Evolutionary conservation across 2,113 vertebrate genomes (phyloP), one percentile per base, ranked within the genome.

Genomic region (Thalassarche chlororhynchos): DNA sequence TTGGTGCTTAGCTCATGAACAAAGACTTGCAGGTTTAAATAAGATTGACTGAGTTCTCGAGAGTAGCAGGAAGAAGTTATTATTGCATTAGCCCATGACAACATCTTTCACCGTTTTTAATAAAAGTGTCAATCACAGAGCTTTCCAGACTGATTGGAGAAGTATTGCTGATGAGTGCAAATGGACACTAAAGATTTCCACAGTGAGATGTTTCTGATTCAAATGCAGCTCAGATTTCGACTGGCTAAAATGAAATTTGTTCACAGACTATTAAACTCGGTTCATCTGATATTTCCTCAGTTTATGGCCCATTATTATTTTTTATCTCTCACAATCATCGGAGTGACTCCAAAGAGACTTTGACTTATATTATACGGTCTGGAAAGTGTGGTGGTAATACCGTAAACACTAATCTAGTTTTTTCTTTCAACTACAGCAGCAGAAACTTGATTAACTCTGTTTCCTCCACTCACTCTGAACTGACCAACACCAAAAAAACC

Each of bases 251-350:
- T 17, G 52, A 66, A 94, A 75, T 87, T 90, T 62, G 36, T 84
- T 89, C 81, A n/a, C n/a, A 87, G 17, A 32, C 55, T 86, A 28
- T 71, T 69, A 62, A 90, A 84, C 34, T 23, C 54, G 18, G 19
- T 76, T 82, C 9, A 58, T 69, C 19, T 90, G 61, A 34, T 92
- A 90, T 68, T 90, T 84, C 76, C 44, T 87, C 15, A 38, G 9
- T 95, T 96, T 93, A 93, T 90, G 89, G 44, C 68, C 70, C 51
- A 36, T 57, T 91, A 70, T 83, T 97, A 91, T 54, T 95, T 87
- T 94, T 96, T 83, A 93, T 90, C 11, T 4, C 28, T 93, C 7
- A 8, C 20, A 58, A 49, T 77, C 24, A 62, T 34, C 34, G 19
- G 57, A 80, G 58, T 74, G 71, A 78, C 74, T 90, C 1, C 24